Percentiles rank a stretch among this genome's conserved stretches.
These are phyloP conservation scores for Sebastiscus albofasciatus DNA, from an alignment of 2,797 vertebrate genomes.

Conservation along the genomic window DNA sequence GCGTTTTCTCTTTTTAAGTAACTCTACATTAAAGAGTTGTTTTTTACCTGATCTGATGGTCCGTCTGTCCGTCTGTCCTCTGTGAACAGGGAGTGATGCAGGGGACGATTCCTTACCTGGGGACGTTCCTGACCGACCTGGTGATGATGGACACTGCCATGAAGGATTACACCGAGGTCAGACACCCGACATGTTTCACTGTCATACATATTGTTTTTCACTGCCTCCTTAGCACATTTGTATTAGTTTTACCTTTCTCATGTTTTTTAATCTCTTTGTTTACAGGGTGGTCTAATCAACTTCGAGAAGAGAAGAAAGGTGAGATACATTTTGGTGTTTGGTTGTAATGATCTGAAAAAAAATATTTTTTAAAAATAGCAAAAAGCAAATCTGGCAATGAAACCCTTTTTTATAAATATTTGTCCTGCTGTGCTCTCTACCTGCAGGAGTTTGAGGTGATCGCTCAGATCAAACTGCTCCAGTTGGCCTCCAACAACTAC, in stretches of 20 bases:
- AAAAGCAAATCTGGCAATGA: no score
- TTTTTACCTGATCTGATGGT: not conserved
- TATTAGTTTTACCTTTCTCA: not conserved
- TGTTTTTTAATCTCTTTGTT: not conserved
- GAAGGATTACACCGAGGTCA: slow-evolving; percentile 95
- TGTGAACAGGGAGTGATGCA: slow-evolving; percentile 91
- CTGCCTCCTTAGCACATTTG: not conserved
- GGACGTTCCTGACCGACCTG: slow-evolving; percentile 95
- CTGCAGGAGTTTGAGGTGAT: slow-evolving; percentile 95
- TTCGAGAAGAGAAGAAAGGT: slow-evolving; percentile 86
- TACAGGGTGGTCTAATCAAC: slow-evolving; percentile 83
- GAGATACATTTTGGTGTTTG: not conserved
- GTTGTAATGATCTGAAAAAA: not conserved
- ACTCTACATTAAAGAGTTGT: no score
- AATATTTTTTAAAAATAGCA: no score
- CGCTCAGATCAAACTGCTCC: slow-evolving; percentile 94
- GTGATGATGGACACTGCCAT: slow-evolving; percentile 99
- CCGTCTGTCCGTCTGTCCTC: not conserved
- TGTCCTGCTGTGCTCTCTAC: not conserved
- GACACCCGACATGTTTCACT: not conserved
- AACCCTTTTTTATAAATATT: no score
- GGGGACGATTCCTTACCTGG: slow-evolving; percentile 95
- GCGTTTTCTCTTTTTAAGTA: not conserved
- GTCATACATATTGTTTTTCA: not conserved
- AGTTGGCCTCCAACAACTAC: slow-evolving; percentile 95